These are phyloP conservation scores for Actinia equina DNA, from an alignment of 64 coral and sea anemone species.

Conservation along the genomic window DNA sequence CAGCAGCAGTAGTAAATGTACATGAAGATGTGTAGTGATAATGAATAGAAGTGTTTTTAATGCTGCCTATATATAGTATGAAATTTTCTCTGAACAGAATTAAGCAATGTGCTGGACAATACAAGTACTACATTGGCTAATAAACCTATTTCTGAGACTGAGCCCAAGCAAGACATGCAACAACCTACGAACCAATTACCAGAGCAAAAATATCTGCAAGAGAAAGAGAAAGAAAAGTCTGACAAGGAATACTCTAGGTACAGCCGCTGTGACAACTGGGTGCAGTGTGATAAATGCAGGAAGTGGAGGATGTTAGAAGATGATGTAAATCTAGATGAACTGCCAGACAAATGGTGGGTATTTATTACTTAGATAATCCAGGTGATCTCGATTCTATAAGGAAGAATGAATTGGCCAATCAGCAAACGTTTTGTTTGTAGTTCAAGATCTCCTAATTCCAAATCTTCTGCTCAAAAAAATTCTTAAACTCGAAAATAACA, in stretches of 20 bases:
- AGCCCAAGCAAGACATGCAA: neutral
- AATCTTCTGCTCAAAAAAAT: no score
- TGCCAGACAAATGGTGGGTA: constrained; percentile 59
- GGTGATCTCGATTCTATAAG: no score
- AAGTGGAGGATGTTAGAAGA: constrained; percentile 42
- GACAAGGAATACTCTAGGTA: neutral
- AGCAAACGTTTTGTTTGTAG: no score
- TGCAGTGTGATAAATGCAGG: constrained; percentile 51
- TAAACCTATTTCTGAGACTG: neutral
- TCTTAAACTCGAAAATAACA: no score
- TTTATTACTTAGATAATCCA: no score
- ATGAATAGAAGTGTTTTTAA: no score
- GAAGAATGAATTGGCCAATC: no score
- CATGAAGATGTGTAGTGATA: no score
- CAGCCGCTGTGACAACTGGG: constrained; percentile 27
- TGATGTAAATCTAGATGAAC: neutral
- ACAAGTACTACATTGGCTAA: neutral
- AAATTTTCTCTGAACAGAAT: neutral
- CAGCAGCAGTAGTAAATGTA: no score
- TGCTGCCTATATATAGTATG: neutral
- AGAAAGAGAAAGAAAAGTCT: neutral
- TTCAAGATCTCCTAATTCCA: no score
- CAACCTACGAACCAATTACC: neutral
- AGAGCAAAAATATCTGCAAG: neutral
- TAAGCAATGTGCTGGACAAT: neutral